Base-by-base conservation (phyloP, 2,797 vertebrate genomes). In the Jordanella pulchra region DNA sequence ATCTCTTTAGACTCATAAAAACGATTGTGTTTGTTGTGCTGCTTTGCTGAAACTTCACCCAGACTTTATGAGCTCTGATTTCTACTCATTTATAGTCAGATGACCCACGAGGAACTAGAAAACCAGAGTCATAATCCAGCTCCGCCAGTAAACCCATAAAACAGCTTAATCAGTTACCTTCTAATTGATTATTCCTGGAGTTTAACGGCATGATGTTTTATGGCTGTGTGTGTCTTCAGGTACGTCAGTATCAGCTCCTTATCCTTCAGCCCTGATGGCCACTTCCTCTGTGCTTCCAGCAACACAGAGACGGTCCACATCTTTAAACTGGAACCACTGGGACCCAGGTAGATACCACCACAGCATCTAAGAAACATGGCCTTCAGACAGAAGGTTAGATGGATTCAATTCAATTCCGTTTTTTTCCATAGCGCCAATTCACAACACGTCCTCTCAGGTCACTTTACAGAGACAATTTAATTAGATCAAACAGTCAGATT, bases 251-350 rank as follows among this genome's bases (percentile, higher is more conserved):
- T 99, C 87, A 96, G 95, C 91, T 98, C 96, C 14, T 91, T 99
- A 45, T 96, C 96, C 54, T 99, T 98, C 94, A 99, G 97, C 21
- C 95, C 95, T 82, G 97, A 98, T 66, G 95, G 95, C 0, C 96
- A 97, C 86, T 98, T 97, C 93, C 96, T 98, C 72, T 98, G 96
- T 42, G 95, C 96, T 32, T 98, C 97, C 63, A 99, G 97, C 91
- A 99, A 99, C 92, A 99, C 97, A 0, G 97, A 99, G 92, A 99
- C 97, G 0, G 96, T 99, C 75, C 97, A 99, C 86, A 94, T 99
- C 91, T 99, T 99, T 88, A 98, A 96, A 92, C 91, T 99, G 87
- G 97, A 98, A 47, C 94, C 94, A 73, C 91, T 94, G 56, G 90
- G 83, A 77, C 87, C 84, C 53, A 90, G 91, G 93, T 94, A 80